phyloP scores from a whole-genome alignment of 2,113 vertebrate genomes.

The Campylomormyrus numenius region DNA sequence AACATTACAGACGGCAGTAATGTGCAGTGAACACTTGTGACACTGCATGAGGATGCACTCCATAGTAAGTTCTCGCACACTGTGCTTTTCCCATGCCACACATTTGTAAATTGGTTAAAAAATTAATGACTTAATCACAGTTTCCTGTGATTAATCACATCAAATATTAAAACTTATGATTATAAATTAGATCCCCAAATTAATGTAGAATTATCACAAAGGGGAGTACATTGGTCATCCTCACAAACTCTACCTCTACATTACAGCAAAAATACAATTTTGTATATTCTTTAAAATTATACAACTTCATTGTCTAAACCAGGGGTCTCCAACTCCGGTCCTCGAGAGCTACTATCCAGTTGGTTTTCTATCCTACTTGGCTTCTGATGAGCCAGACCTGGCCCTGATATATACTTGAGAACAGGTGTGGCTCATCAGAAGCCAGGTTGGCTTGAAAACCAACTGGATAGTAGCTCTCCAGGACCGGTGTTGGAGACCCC shows the following conservation, averaged over 20 bases:
- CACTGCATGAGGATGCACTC: neutral
- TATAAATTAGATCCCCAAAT: neutral
- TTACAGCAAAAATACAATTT: neutral
- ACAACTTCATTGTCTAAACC: neutral
- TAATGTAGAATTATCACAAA: neutral
- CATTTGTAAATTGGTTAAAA: neutral
- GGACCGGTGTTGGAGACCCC: too few relatives aligned
- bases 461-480: too few relatives aligned
- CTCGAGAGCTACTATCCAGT: too few relatives aligned
- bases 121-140: neutral
- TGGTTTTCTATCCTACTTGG: too few relatives aligned
- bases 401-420: too few relatives aligned
- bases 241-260: neutral
- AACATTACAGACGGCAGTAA: neutral
- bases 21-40: neutral
- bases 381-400: too few relatives aligned
- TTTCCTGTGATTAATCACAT: neutral
- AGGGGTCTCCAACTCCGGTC: too few relatives aligned
- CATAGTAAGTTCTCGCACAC: neutral
- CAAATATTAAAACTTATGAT: neutral
- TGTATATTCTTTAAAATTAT: neutral
- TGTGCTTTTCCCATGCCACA: neutral
- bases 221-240: neutral
- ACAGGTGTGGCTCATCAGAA: too few relatives aligned
- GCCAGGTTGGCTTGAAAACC: too few relatives aligned